A percentile compares a stretch with the other conserved stretches of the same genome.
Evolutionary conservation across 2,797 vertebrate genomes (phyloP).

Genomic region (Anniella stebbinsi): DNA sequence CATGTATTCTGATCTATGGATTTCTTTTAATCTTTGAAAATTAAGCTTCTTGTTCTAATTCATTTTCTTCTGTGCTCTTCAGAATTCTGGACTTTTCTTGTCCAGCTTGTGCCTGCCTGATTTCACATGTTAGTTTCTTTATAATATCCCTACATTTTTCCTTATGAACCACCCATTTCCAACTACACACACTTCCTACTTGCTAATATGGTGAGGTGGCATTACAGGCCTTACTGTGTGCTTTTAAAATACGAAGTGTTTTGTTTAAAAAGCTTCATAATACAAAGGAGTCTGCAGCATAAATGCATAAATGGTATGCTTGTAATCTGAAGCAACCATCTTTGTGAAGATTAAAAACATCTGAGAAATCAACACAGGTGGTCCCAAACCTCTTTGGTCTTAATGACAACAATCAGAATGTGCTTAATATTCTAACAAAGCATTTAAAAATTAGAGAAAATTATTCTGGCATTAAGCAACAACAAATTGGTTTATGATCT

Average conservation of each 20-base stretch:
- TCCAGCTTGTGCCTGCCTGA: not conserved
- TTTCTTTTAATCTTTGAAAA: not conserved
- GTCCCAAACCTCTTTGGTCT: not conserved
- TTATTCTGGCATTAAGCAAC: constrained; percentile 45
- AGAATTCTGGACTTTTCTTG: not conserved
- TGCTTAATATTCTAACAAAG: constrained; percentile 44
- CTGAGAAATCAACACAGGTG: not conserved
- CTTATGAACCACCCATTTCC: constrained; percentile 9
- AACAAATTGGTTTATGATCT: constrained; percentile 50
- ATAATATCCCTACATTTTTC: no score
- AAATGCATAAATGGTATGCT: not conserved
- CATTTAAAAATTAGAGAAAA: not conserved
- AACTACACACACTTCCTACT: not conserved
- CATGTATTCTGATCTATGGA: not conserved
- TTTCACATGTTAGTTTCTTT: not conserved
- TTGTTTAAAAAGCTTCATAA: not conserved
- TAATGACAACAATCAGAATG: constrained; percentile 16
- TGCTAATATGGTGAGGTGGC: not conserved
- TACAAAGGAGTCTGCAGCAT: not conserved
- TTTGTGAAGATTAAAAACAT: constrained; percentile 33
- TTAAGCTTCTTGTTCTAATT: not conserved
- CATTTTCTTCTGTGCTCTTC: not conserved
- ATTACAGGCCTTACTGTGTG: not conserved
- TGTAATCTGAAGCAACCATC: constrained; percentile 14
- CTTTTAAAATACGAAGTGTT: rapidly evolving